Percentiles rank a stretch among this genome's conserved stretches.
Conservation (phyloP, 2,888 invertebrate species). For the Dryocosmus kuriphilus region DNA sequence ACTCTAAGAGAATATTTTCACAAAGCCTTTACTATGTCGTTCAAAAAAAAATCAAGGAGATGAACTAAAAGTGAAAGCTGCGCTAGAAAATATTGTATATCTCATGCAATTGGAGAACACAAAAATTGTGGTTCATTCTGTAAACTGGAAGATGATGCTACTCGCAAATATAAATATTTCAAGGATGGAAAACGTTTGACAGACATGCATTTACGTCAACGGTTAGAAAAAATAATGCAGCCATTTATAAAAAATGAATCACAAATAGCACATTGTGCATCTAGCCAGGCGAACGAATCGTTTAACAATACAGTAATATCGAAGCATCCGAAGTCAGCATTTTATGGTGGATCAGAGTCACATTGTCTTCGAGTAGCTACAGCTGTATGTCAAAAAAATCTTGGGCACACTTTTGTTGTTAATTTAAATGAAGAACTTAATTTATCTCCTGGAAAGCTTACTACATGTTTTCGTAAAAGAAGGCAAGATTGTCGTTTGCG, state of each 20-base stretch:
- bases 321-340: conserved; percentile 49
- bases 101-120: conserved; percentile 47
- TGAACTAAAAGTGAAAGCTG: conserved; percentile 36
- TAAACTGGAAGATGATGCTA: conserved; percentile 15
- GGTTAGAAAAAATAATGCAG: conserved; percentile 16
- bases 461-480: conserved; percentile 43
- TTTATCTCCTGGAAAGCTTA: conserved; percentile 48
- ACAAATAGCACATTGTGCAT: conserved; percentile 48
- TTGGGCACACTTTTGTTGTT: conserved; percentile 41
- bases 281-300: conserved; percentile 53
- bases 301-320: conserved; percentile 47
- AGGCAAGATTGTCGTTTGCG: conserved; percentile 2
- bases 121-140: conserved; percentile 44
- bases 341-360: conserved; percentile 53
- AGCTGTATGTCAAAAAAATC: conserved; percentile 48
- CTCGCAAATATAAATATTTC: conserved; percentile 41
- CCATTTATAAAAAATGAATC: conserved; percentile 39
- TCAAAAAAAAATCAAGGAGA: conserved; percentile 46
- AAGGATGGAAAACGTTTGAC: conserved; percentile 43
- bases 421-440: conserved; percentile 38
- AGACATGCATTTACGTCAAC: conserved; percentile 24
- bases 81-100: conserved; percentile 41
- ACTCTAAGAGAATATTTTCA: conserved; percentile 48
- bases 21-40: conserved; percentile 40
- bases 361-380: conserved; percentile 44